phyloP scores from a whole-genome alignment of 2,888 invertebrate species.

The Ophion ventricosus region DNA sequence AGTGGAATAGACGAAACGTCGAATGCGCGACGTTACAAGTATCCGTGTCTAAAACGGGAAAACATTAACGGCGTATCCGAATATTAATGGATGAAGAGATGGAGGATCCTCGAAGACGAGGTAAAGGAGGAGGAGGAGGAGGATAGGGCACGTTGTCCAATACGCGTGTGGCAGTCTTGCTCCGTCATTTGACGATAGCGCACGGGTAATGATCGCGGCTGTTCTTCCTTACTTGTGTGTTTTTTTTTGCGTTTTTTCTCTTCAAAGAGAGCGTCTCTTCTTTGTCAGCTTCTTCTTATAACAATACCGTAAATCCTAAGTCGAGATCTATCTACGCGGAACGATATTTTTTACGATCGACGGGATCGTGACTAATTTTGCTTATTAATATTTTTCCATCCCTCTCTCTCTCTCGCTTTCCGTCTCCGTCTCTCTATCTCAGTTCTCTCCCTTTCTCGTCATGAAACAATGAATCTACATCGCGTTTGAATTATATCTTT shows the following conservation, averaged over 20 bases:
- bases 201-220: constrained; percentile 47
- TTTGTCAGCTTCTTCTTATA: constrained; percentile 15
- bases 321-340: constrained; percentile 48
- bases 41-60: not conserved
- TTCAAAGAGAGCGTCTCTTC: not conserved
- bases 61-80: not conserved
- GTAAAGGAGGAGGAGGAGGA: not conserved
- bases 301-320: constrained; percentile 45
- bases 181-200: constrained; percentile 54
- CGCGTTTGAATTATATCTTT: constrained; percentile 20
- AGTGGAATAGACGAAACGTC: not conserved
- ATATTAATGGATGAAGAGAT: constrained; percentile 11
- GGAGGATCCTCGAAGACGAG: constrained; percentile 11
- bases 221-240: constrained; percentile 21
- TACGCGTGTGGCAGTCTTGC: constrained; percentile 65
- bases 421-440: not conserved
- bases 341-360: constrained; percentile 40
- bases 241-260: not conserved
- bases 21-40: not conserved
- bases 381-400: constrained; percentile 4
- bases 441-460: not conserved
- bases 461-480: constrained; percentile 4
- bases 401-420: not conserved
- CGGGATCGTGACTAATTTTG: constrained; percentile 36
- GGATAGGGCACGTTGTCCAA: constrained; percentile 47